Conservation (phyloP, 2,888 invertebrate species). For the Leptopilina myrica region DNA sequence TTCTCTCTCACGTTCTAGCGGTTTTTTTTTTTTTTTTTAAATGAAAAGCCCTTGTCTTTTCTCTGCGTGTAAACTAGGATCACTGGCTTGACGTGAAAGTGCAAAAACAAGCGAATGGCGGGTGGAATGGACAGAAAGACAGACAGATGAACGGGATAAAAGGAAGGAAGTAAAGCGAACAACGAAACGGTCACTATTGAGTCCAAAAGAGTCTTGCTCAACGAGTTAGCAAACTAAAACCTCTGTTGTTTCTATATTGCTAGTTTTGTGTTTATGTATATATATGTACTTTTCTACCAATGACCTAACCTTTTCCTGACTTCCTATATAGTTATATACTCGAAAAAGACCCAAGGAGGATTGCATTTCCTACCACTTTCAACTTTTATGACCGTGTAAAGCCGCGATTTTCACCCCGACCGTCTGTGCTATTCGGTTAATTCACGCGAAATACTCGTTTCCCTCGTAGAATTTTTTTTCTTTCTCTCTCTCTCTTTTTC, state of each 20-base stretch:
- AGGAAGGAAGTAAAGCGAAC: conserved; percentile 55
- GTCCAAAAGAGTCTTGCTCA: conserved; percentile 65
- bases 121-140: conserved; percentile 46
- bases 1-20: conserved; percentile 45
- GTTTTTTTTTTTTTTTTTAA: conserved; percentile 21
- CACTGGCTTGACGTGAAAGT: conserved; percentile 62
- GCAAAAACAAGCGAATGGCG: conserved; percentile 63
- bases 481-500: too few relatives aligned
- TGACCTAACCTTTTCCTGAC: conserved; percentile 59
- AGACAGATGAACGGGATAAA: conserved; percentile 53
- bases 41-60: conserved; percentile 35
- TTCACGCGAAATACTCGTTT: conserved; percentile 55
- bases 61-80: conserved; percentile 48
- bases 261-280: conserved; percentile 3
- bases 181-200: conserved; percentile 58
- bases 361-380: conserved; percentile 65
- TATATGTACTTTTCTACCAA: conserved; percentile 41
- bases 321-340: conserved; percentile 57
- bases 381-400: conserved; percentile 72
- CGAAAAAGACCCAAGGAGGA: conserved; percentile 59
- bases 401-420: conserved; percentile 65
- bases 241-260: conserved; percentile 42
- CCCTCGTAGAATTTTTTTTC: conserved; percentile 43
- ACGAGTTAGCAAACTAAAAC: conserved; percentile 74
- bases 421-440: conserved; percentile 53